Base-by-base conservation (phyloP, 2,888 invertebrate genomes). In the Caenorhabditis becei region DNA sequence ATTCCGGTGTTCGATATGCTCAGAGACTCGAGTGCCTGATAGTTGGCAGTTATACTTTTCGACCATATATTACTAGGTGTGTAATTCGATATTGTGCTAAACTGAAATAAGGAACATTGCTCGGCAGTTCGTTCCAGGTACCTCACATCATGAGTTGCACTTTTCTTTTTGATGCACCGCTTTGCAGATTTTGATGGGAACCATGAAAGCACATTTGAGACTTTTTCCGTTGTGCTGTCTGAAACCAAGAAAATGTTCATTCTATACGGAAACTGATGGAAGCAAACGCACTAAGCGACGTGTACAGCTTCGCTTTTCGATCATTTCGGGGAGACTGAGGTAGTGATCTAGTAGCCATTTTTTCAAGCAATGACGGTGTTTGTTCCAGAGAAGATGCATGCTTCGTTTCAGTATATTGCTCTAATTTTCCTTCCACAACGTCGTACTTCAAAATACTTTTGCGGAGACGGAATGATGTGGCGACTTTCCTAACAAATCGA, bases 1-100 rank as follows among this genome's bases (percentile, higher is more conserved):
- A 93, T 88, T 26, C 91, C 91, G 66, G 92, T 20, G 3, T 44
- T 14, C 1, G 72, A 59, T 5, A 35, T 18, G 56, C 86, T 84
- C 5, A 84, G 49, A 2, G 71, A 58, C 23, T 82, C 70, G 28
- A 84, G 47, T n/a, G 58, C 83, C n/a, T 84, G 77, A 41, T 69
- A 81, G 0, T 20, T 24, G 7, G n/a, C 18, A n/a, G 75, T 61
- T 10, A 80, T 69, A 37, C 72, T 71, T 56, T 69, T 67, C 11
- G 62, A 37, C 28, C 51, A 53, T 0, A 54, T 62, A n/a, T 51
- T 61, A 2, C 44, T 51, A 4, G 67, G 8, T 14, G 44, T 61
- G 61, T 35, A 79, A 47, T 37, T n/a, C n/a, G n/a, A n/a, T n/a
- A n/a, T n/a, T n/a, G n/a, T n/a, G n/a, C n/a, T n/a, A n/a, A n/a